Evolutionary conservation across 2,113 vertebrate genomes (phyloP).

Genomic region (Nothocercus julius): DNA sequence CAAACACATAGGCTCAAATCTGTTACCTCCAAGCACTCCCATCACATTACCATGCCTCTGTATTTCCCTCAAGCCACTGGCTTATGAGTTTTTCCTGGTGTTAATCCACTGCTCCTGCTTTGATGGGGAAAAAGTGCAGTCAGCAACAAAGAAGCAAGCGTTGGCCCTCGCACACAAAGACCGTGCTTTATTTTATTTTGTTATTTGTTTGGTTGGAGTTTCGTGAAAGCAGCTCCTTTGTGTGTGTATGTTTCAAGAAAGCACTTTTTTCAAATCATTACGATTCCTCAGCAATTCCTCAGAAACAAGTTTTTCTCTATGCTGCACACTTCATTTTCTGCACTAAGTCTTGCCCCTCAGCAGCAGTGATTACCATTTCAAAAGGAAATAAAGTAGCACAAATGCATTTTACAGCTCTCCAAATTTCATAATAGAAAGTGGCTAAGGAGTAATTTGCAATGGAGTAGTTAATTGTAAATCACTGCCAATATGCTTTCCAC

Average conservation of each 20-base stretch:
- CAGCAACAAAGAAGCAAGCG: conserved; percentile 26
- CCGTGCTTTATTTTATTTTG: conserved; percentile 17
- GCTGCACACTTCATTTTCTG: conserved; percentile 62
- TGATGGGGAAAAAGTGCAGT: conserved; percentile 23
- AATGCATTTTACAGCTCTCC: conserved; percentile 50
- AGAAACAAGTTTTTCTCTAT: conserved; percentile 52
- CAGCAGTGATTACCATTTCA: conserved; percentile 67
- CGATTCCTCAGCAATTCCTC: conserved; percentile 62
- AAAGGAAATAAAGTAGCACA: conserved; percentile 68
- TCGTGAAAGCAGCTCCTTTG: conserved; percentile 47
- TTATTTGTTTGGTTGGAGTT: conserved; percentile 44
- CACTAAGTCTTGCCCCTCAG: conserved; percentile 62
- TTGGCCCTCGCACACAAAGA: neutral
- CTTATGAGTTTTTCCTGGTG: conserved; percentile 21
- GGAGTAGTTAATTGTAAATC: conserved; percentile 54
- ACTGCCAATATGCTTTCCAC: neutral
- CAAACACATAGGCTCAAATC: conserved; percentile 4
- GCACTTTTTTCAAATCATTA: conserved; percentile 50
- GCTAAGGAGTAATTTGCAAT: conserved; percentile 41
- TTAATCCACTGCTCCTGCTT: conserved; percentile 9
- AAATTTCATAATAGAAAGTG: conserved; percentile 55
- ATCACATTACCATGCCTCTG: conserved; percentile 56
- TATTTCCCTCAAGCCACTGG: conserved; percentile 40
- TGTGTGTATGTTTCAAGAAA: conserved; percentile 23
- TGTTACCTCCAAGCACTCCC: conserved; percentile 17